These are phyloP conservation scores for Myotis findleyi DNA, from an alignment of 2,797 vertebrate genomes.

Conservation along the genomic window DNA sequence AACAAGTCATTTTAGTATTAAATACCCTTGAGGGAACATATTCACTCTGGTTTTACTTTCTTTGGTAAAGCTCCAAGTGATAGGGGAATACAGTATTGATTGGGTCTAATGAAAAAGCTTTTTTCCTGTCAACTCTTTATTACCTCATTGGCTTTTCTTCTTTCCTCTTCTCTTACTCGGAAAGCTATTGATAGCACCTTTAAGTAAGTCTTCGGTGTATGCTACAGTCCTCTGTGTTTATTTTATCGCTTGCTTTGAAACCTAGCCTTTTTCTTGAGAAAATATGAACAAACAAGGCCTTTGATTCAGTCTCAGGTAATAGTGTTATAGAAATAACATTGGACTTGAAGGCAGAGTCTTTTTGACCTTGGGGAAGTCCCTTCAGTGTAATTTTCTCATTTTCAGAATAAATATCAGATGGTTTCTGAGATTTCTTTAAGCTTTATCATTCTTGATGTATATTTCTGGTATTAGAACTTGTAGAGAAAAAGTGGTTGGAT, in stretches of 20 bases:
- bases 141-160: constrained; percentile 50
- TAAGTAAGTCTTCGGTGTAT: constrained; percentile 56
- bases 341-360: neutral
- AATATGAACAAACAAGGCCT: neutral
- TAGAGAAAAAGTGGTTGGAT: neutral
- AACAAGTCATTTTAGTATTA: constrained; percentile 58
- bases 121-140: constrained; percentile 55
- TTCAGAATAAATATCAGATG: constrained; percentile 13
- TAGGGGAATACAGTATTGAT: constrained; percentile 70
- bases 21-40: constrained; percentile 50
- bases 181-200: constrained; percentile 24
- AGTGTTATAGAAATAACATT: neutral
- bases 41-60: constrained; percentile 48
- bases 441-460: constrained; percentile 21
- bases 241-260: constrained; percentile 44
- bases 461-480: neutral
- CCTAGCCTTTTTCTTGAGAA: neutral
- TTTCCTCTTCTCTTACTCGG: constrained; percentile 23
- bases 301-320: constrained; percentile 13
- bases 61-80: constrained; percentile 31
- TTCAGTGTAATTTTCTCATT: constrained; percentile 18
- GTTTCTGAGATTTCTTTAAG: constrained; percentile 40
- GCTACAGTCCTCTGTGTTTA: constrained; percentile 13
- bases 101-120: constrained; percentile 68
- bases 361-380: neutral